These are phyloP conservation scores for Amazona guildingii DNA, from an alignment of 2,113 vertebrate species.

Conservation along the genomic window DNA sequence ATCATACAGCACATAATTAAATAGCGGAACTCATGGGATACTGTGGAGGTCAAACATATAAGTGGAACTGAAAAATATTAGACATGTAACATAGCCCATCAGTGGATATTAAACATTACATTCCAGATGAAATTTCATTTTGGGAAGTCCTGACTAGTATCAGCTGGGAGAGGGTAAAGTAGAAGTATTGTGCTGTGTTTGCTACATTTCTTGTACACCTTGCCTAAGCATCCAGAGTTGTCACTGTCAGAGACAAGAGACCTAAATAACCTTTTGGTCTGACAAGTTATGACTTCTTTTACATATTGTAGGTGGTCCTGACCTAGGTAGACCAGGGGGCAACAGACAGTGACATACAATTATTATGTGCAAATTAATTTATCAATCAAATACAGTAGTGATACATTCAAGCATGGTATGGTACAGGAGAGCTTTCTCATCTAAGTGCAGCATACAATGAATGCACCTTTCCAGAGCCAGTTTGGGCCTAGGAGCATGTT, in stretches of 20 bases:
- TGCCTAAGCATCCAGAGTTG: neutral
- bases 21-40: neutral
- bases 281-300: neutral
- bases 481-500: neutral
- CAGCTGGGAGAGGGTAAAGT: neutral
- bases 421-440: neutral
- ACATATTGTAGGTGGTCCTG: neutral
- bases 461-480: neutral
- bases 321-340: neutral
- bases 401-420: neutral
- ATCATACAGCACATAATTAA: constrained; percentile 25
- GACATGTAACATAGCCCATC: neutral
- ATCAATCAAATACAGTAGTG: neutral
- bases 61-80: neutral
- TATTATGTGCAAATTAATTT: neutral
- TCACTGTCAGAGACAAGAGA: neutral
- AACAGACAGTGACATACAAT: neutral
- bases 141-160: neutral
- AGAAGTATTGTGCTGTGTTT: neutral
- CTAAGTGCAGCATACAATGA: neutral
- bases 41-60: neutral
- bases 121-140: neutral
- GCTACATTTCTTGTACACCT: neutral
- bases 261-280: neutral
- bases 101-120: neutral